phyloP scores from a whole-genome alignment of 1,140 invertebrate genomes.

The Drosophila athabasca region DNA sequence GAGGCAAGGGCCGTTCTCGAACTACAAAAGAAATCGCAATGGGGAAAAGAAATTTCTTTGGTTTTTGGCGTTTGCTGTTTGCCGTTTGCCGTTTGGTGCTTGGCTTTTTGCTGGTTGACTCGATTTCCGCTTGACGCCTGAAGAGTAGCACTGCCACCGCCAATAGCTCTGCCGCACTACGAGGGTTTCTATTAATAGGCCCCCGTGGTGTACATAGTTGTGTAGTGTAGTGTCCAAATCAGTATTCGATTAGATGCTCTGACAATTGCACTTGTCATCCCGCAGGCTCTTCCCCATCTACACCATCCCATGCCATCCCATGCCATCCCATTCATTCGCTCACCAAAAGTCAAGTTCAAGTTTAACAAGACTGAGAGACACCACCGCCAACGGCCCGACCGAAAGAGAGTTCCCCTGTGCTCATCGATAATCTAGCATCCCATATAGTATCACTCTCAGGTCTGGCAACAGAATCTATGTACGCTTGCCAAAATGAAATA shows the following conservation, averaged over 20 bases:
- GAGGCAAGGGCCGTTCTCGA: slow-evolving; percentile 42
- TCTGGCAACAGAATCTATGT: slow-evolving; percentile 16
- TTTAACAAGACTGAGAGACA: slow-evolving; percentile 26
- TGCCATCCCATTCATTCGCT: slow-evolving; percentile 32
- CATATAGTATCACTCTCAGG: slow-evolving; percentile 4
- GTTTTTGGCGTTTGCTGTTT: not conserved
- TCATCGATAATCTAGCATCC: slow-evolving; percentile 4
- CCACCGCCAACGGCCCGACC: not conserved
- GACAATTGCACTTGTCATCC: slow-evolving; percentile 37
- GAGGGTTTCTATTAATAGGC: slow-evolving; percentile 56
- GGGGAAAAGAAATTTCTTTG: slow-evolving; percentile 22
- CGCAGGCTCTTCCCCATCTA: slow-evolving; percentile 10
- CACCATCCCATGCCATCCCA: no score
- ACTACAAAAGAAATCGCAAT: slow-evolving; percentile 37
- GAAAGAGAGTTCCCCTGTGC: slow-evolving; percentile 36
- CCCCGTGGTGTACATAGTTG: no score
- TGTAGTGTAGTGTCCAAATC: slow-evolving; percentile 8
- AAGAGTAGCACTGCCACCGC: slow-evolving; percentile 48
- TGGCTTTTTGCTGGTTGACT: slow-evolving; percentile 21
- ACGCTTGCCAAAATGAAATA: slow-evolving; percentile 55
- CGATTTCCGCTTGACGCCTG: slow-evolving; percentile 57
- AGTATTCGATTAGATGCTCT: slow-evolving; percentile 20
- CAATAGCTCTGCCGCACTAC: slow-evolving; percentile 40
- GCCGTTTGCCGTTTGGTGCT: not conserved
- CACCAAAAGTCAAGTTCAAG: slow-evolving; percentile 71